Conservation (phyloP, 2,797 vertebrate species). For the Enteromius argenteus region DNA sequence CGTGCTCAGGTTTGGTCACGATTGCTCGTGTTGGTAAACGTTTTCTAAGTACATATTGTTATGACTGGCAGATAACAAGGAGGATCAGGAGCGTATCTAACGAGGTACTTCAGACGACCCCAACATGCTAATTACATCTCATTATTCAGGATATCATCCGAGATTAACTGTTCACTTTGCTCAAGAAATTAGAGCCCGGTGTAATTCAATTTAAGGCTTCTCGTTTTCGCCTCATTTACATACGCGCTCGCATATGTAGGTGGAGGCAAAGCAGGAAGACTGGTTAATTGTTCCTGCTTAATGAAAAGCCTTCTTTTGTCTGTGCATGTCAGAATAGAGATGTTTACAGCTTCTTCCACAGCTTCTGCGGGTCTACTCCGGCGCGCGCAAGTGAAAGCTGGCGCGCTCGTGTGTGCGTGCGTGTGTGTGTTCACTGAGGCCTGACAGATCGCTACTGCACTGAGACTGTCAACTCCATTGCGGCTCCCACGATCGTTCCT, state of each 20-base stretch:
- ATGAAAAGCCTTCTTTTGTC: conserved; percentile 47
- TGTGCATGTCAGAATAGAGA: conserved; percentile 36
- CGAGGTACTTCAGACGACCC: conserved; percentile 55
- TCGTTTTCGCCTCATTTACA: conserved; percentile 40
- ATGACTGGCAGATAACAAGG: conserved; percentile 48
- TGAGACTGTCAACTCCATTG: conserved; percentile 46
- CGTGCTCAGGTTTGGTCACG: background rate
- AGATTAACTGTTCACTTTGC: conserved; percentile 61
- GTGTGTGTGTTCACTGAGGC: conserved; percentile 34
- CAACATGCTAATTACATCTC: conserved; percentile 60
- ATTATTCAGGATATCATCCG: conserved; percentile 56
- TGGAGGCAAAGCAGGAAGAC: conserved; percentile 50
- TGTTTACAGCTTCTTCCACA: conserved; percentile 22
- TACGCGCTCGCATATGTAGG: conserved; percentile 47
- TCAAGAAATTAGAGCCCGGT: conserved; percentile 60
- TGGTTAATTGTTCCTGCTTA: conserved; percentile 59
- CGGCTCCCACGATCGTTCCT: conserved; percentile 41
- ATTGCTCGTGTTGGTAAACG: conserved; percentile 31
- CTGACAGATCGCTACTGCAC: conserved; percentile 48
- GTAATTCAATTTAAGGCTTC: conserved; percentile 59
- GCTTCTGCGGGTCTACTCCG: background rate
- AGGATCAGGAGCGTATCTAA: conserved; percentile 51
- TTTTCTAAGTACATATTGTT: conserved; percentile 42
- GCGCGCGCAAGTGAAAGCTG: background rate
- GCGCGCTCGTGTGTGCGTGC: background rate